phyloP scores from a whole-genome alignment of 2,888 invertebrate genomes.

The Dendrolimus pini region DNA sequence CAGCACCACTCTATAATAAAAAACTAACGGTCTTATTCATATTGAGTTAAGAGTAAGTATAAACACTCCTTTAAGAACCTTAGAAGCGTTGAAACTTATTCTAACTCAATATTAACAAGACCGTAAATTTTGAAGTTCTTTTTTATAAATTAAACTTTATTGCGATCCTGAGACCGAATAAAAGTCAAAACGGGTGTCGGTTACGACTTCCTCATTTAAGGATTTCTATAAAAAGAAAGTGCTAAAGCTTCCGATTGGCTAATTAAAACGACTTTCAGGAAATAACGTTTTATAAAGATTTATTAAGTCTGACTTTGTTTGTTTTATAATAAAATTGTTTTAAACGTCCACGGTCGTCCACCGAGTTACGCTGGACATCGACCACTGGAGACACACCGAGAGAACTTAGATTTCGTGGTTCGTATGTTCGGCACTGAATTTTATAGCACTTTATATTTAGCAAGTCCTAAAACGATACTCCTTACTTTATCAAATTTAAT shows the following conservation, averaged over 20 bases:
- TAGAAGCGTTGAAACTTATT: too few species aligned
- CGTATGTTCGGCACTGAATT: too few species aligned
- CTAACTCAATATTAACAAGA: too few species aligned
- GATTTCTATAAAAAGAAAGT: conserved; percentile 31
- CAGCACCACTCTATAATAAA: too few species aligned
- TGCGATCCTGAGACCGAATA: conserved; percentile 27
- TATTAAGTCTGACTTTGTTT: conserved; percentile 56
- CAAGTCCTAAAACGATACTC: too few species aligned
- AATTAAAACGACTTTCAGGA: conserved; percentile 42
- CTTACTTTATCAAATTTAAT: too few species aligned
- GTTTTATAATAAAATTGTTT: conserved; percentile 46
- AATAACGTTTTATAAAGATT: conserved; percentile 43
- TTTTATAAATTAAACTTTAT: background rate
- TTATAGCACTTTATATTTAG: too few species aligned
- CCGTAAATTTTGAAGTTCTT: too few species aligned
- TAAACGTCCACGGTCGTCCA: conserved; percentile 41
- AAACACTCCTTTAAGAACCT: too few species aligned
- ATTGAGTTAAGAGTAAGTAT: too few species aligned
- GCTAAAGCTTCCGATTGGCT: conserved; percentile 12
- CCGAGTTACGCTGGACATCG: conserved; percentile 44
- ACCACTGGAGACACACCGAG: background rate
- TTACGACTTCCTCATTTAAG: conserved; percentile 46
- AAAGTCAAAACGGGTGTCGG: conserved; percentile 41
- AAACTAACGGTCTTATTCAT: too few species aligned
- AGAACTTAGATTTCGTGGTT: background rate